A percentile compares a stretch with the other conserved stretches of the same genome.
Conservation (phyloP, 2,888 invertebrate genomes). For the Heliconius hortense region DNA sequence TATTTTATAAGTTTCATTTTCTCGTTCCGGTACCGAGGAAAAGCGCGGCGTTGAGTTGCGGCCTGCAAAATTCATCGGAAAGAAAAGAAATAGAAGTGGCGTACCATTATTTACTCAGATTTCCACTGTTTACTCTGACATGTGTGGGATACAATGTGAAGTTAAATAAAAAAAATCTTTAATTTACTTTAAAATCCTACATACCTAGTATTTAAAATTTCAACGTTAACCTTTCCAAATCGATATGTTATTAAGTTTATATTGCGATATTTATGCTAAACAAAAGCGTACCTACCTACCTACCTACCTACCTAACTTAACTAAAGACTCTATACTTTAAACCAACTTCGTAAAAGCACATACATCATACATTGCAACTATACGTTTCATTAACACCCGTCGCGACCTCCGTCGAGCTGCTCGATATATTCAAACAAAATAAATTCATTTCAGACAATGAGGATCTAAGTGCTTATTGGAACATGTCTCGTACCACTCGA, state of each 20-base stretch:
- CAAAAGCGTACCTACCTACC: neutral
- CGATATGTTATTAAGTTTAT: neutral
- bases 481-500: constrained; percentile 50
- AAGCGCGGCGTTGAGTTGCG: no score
- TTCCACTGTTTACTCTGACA: no score
- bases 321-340: neutral
- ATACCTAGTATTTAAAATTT: neutral
- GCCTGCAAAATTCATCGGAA: no score
- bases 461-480: constrained; percentile 70
- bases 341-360: constrained; percentile 2
- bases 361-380: constrained; percentile 26
- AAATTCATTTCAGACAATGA: constrained; percentile 74
- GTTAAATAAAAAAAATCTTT: no score
- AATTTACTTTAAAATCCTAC: no score
- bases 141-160: no score
- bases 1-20: no score
- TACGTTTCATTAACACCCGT: constrained; percentile 62
- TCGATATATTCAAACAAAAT: constrained; percentile 74
- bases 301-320: neutral
- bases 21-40: no score
- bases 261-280: neutral
- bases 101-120: no score
- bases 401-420: constrained; percentile 56
- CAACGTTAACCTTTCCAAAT: neutral
- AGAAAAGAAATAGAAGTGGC: no score